phyloP scores from a whole-genome alignment of 2,888 invertebrate species.

The Eilema caniola region DNA sequence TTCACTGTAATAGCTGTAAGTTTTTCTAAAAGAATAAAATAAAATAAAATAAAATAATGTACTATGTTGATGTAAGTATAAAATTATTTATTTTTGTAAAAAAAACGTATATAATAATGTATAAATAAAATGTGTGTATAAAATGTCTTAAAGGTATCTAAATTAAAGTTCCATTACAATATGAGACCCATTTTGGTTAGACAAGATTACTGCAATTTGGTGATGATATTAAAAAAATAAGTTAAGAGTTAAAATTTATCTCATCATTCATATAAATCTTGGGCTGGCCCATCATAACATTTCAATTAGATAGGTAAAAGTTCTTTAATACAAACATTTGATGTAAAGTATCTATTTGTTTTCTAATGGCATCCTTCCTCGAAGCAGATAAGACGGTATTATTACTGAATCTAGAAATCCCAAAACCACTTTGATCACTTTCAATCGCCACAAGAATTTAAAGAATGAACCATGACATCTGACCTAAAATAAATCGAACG shows the following conservation, averaged over 20 bases:
- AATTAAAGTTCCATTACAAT: no score
- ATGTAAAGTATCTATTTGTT: not conserved
- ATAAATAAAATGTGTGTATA: no score
- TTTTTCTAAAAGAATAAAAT: no score
- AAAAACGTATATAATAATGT: no score
- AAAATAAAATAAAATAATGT: no score
- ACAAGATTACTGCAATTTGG: no score
- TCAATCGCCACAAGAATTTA: slow-evolving; percentile 4
- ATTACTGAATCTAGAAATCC: not conserved
- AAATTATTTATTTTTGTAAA: no score
- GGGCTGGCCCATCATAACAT: not conserved
- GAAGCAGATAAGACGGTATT: not conserved
- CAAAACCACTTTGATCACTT: not conserved
- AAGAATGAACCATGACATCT: slow-evolving; percentile 20
- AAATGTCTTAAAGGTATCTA: no score
- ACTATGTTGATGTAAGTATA: no score
- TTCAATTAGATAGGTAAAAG: not conserved
- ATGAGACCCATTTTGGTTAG: no score
- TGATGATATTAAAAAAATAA: not conserved
- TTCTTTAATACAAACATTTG: not conserved
- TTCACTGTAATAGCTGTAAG: no score
- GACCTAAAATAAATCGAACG: slow-evolving; percentile 42
- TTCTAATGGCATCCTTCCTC: not conserved
- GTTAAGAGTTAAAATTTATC: not conserved
- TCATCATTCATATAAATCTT: not conserved